These are phyloP conservation scores for Dromas ardeola DNA, from an alignment of 2,113 vertebrate species.

Conservation along the genomic window DNA sequence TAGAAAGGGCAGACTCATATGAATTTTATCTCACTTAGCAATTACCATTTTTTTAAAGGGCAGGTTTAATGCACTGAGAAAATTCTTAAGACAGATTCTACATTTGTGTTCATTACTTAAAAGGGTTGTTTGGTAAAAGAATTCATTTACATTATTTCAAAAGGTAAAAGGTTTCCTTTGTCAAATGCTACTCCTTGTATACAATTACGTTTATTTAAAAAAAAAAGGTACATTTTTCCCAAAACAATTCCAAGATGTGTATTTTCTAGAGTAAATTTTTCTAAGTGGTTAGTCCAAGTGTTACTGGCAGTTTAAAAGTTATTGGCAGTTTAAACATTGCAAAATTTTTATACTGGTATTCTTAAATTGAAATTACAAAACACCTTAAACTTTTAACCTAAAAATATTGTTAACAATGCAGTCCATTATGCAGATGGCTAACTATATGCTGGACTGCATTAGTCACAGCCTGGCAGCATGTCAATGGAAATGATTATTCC, in stretches of 20 bases:
- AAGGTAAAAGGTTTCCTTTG: not conserved
- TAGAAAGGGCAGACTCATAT: constrained; percentile 26
- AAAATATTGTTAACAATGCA: not conserved
- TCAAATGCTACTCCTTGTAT: not conserved
- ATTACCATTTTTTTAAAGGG: constrained; percentile 59
- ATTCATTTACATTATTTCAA: not conserved
- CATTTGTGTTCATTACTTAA: constrained; percentile 1
- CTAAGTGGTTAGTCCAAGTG: not conserved
- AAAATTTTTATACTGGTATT: not conserved
- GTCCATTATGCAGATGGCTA: not conserved
- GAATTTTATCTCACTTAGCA: constrained; percentile 45
- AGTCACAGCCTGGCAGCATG: not conserved
- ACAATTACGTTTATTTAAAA: not conserved
- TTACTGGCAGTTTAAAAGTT: not conserved
- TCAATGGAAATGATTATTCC: not conserved
- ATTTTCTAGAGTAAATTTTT: not conserved
- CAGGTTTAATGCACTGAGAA: not conserved
- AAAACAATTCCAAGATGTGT: not conserved
- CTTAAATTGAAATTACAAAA: not conserved
- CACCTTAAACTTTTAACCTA: not conserved
- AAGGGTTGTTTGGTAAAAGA: not conserved
- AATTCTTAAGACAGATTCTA: constrained; percentile 28
- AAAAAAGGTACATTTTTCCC: not conserved
- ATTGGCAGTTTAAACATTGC: not conserved
- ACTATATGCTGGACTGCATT: not conserved